Evolutionary conservation across 2,797 vertebrate genomes (phyloP), one percentile per base, ranked within the genome.

Genomic region (Falco berigora): DNA sequence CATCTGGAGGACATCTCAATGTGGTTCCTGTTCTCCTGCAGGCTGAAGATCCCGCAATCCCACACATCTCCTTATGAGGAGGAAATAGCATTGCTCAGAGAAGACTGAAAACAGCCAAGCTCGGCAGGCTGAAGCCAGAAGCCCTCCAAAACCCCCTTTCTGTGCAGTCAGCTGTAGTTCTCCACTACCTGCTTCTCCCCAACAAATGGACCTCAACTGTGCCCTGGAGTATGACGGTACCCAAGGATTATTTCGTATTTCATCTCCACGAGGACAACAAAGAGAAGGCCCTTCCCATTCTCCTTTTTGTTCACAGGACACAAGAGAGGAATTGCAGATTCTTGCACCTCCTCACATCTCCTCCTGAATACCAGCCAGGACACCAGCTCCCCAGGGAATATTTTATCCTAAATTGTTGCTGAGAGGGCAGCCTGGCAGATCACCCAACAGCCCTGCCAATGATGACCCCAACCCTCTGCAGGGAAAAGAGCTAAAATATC

Each of bases 141-240:
- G 6, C 40, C 19, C 55, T 75, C 68, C 46, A 46, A 85, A 74
- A 24, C 19, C n/a, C 11, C 12, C 23, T 66, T 68, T 59, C 64
- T 8, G 4, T n/a, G 23, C 22, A 47, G 56, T 84, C 77, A 86
- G 22, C 34, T 40, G 27, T 80, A 34, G 19, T 56, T 66, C 42
- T 69, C 47, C 62, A 49, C 50, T 32, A 28, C 44, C 32, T 75
- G 28, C 23, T 63, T 22, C 44, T 44, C 56, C 63, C 59, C 67
- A 40, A 49, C 3, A 67, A 68, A 78, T 9, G 28, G 24, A 36
- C 25, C 24, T 80, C 53, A 63, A 0, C 32, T 4, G 16, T 64
- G 58, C 19, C 55, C 14, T 9, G 38, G 18, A 52, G 18, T 42
- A 23, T 0, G 0, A 38, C 2, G 1, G 3, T 16, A 72, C 47